phyloP scores from a whole-genome alignment of 1,140 invertebrate species.

The Hypothenemus hampei region DNA sequence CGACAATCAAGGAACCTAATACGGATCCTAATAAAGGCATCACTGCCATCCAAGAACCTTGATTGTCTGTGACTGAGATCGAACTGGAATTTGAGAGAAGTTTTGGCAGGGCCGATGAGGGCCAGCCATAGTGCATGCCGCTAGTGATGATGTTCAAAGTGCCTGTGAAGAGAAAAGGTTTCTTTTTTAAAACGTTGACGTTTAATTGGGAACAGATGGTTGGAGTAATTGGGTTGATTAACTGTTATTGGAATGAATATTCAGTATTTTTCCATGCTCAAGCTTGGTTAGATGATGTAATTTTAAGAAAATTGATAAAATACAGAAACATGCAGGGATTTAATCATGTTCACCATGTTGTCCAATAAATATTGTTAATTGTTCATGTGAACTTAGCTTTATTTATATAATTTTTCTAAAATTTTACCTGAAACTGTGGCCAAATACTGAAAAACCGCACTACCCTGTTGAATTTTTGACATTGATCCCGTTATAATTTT shows the following conservation, averaged over 20 bases:
- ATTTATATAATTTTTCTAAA: not conserved
- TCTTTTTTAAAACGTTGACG: too few relatives aligned
- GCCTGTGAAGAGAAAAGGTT: too few relatives aligned
- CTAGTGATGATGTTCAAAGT: slow-evolving; percentile 37
- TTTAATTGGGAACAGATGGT: too few relatives aligned
- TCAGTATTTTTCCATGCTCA: too few relatives aligned
- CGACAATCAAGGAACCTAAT: slow-evolving; percentile 47
- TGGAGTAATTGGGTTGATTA: too few relatives aligned
- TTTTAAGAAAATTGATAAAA: too few relatives aligned
- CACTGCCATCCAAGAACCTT: slow-evolving; percentile 60
- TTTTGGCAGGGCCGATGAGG: slow-evolving; percentile 36
- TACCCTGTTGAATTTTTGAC: slow-evolving; percentile 30
- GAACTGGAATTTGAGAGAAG: slow-evolving; percentile 28
- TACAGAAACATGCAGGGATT: too few relatives aligned
- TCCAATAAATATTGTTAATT: too few relatives aligned
- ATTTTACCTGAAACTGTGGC: slow-evolving; percentile 30
- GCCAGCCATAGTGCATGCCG: slow-evolving; percentile 42
- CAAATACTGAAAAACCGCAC: slow-evolving; percentile 25
- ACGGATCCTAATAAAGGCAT: slow-evolving; percentile 46
- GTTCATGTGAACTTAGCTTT: too few relatives aligned
- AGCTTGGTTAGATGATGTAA: too few relatives aligned
- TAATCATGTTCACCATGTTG: too few relatives aligned
- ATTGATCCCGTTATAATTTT: slow-evolving; percentile 27
- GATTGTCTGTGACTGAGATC: slow-evolving; percentile 50
- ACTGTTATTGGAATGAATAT: too few relatives aligned